Percentiles rank a stretch among this genome's conserved stretches.
Evolutionary conservation across 2,113 vertebrate species (phyloP).

Genomic region (Takifugu flavidus): DNA sequence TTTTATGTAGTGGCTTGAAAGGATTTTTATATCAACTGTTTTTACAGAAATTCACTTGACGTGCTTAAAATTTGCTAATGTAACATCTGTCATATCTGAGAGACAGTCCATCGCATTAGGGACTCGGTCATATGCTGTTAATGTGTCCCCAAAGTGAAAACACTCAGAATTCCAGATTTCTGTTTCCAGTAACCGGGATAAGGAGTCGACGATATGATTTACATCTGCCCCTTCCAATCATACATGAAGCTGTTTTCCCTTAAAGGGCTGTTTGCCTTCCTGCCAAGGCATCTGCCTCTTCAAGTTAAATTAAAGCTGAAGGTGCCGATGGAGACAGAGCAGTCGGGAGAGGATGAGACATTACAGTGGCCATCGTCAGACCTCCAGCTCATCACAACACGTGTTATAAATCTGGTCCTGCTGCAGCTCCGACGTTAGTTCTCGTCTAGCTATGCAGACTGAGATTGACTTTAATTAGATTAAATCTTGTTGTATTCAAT

Average conservation of each 20-base stretch:
- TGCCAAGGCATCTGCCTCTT: constrained; percentile 20
- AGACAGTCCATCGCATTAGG: constrained; percentile 2
- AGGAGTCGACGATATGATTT: constrained; percentile 26
- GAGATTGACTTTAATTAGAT: constrained; percentile 34
- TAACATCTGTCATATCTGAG: constrained; percentile 8
- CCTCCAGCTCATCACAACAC: constrained; percentile 42
- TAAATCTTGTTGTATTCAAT: constrained; percentile 39
- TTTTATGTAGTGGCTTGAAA: too few relatives aligned
- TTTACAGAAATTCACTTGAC: too few relatives aligned
- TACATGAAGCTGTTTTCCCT: constrained; percentile 12
- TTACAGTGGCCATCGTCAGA: constrained; percentile 31
- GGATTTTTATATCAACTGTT: too few relatives aligned
- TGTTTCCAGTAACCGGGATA: constrained; percentile 10
- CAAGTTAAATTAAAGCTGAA: constrained; percentile 25
- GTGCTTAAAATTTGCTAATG: background rate
- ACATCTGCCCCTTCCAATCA: constrained; percentile 13
- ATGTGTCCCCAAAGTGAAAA: constrained; percentile 6
- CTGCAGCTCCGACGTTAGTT: constrained; percentile 43
- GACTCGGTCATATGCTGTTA: constrained; percentile 19
- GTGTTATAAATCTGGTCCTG: constrained; percentile 32
- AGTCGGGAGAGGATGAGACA: constrained; percentile 22
- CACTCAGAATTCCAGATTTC: constrained; percentile 8
- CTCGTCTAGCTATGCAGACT: constrained; percentile 58
- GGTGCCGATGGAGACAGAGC: constrained; percentile 20
- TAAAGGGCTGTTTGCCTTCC: constrained; percentile 6